Base-by-base conservation (phyloP, 2,888 invertebrate species). In the Tipula confusa region DNA sequence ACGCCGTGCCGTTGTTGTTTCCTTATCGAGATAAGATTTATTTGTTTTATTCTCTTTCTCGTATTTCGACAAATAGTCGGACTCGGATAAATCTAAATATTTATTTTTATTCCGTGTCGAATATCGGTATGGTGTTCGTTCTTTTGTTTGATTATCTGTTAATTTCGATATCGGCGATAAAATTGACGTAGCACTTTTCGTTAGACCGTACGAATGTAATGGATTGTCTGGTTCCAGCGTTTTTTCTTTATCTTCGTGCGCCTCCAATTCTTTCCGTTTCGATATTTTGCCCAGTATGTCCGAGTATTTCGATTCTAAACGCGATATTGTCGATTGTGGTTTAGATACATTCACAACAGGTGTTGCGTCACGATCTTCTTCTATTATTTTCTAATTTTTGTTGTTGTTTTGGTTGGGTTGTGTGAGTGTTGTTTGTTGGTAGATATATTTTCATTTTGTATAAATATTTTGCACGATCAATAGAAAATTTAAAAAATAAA, bases 281-380 rank as follows among this genome's bases (percentile, higher is more conserved):
- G 92, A 91, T 86, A 94, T 93, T 87, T 92, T 92, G 87, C 95
- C 95, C 86, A 95, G 90, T 28, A 95, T 93, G 18, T 94, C 92
- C 0, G 94, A 93, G 89, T 95, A 95, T 89, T 95, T 95, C 87
- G 95, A 94, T 90, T 95, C 95, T 86, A 95, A 90, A 18, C 94
- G 93, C 85, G 92, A 93, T 83, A 95, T 91, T 29, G 94, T 93
- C 81, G 88, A 92, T 87, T 83, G 80, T 7, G 24, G 29, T 31
- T 83, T 79, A 11, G 83, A 36, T 15, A 13, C 18, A 11, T 80
- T 29, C 13, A 83, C 83, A 6, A 85, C 87, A 38, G 90, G 89
- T 36, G 89, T 89, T 86, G 88, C 89, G 85, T 90, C 90, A 87
- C 87, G 88, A 86, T 89, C 89, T 18, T 82, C 82, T 33, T 82